These are phyloP conservation scores for Toxotes jaculatrix DNA, from an alignment of 2,113 vertebrate genomes.

Conservation along the genomic window DNA sequence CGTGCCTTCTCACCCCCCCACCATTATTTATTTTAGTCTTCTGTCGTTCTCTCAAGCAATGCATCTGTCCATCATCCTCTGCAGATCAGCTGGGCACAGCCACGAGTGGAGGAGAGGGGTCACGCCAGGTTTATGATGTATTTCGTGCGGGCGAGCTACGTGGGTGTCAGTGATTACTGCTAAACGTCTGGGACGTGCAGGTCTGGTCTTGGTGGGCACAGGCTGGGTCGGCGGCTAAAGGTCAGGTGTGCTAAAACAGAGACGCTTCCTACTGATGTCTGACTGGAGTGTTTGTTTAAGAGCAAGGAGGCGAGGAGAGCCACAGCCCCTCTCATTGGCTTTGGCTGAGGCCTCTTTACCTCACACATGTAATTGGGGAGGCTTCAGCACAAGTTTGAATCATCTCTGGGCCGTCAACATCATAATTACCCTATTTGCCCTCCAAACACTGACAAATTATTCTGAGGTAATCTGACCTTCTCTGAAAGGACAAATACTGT, in stretches of 20 bases:
- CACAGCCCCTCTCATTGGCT: slow-evolving; percentile 61
- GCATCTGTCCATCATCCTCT: slow-evolving; percentile 58
- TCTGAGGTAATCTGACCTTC: slow-evolving; percentile 63
- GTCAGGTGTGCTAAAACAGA: slow-evolving; percentile 74
- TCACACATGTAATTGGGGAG: slow-evolving; percentile 70
- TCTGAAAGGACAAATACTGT: slow-evolving; percentile 32
- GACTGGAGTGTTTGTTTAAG: slow-evolving; percentile 77
- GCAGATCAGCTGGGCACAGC: slow-evolving; percentile 49
- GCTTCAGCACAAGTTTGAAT: slow-evolving; percentile 72
- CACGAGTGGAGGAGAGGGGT: slow-evolving; percentile 26
- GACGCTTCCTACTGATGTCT: slow-evolving; percentile 73
- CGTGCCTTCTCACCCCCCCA: slow-evolving; percentile 38
- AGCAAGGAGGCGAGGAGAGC: slow-evolving; percentile 66
- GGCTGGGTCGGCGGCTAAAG: slow-evolving; percentile 69
- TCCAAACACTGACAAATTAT: slow-evolving; percentile 70
- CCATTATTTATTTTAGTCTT: slow-evolving; percentile 66
- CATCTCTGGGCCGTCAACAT: slow-evolving; percentile 66
- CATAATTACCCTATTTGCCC: slow-evolving; percentile 69
- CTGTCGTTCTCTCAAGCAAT: slow-evolving; percentile 27
- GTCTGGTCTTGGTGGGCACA: slow-evolving; percentile 55
- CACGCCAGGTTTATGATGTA: slow-evolving; percentile 71
- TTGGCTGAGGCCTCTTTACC: slow-evolving; percentile 71
- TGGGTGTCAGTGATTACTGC: slow-evolving; percentile 70
- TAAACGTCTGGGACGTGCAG: slow-evolving; percentile 62
- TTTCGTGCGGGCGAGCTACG: slow-evolving; percentile 48